Evolutionary conservation across 1,140 invertebrate species (phyloP).

Genomic region (Trypoxylus dichotomus): DNA sequence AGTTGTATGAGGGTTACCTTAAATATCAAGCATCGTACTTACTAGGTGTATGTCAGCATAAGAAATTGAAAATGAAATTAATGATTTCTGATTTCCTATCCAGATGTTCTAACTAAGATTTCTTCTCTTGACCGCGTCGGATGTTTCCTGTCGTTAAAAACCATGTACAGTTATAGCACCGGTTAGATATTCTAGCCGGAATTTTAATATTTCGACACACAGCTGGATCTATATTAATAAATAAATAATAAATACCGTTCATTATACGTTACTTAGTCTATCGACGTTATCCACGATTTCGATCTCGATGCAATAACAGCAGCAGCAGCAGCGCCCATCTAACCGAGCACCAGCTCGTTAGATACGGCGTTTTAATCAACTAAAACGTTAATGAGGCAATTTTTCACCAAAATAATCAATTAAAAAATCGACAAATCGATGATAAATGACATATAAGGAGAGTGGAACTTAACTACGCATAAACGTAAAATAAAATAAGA

Average conservation of each 20-base stretch:
- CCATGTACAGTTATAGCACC: neutral
- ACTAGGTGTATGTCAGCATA: neutral
- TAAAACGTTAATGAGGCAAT: constrained; percentile 11
- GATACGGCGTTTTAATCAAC: neutral
- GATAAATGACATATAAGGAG: neutral
- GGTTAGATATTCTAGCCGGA: neutral
- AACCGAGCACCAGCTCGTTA: neutral
- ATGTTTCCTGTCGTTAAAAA: neutral
- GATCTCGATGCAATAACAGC: neutral
- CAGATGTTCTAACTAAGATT: neutral
- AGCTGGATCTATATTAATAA: neutral
- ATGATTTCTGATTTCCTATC: neutral
- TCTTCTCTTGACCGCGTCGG: neutral
- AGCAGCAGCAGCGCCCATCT: neutral
- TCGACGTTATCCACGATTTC: neutral
- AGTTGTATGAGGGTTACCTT: too few species aligned
- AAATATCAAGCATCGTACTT: neutral
- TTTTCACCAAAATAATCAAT: constrained; percentile 20
- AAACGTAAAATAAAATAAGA: neutral
- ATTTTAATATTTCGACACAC: neutral
- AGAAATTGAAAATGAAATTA: constrained; percentile 1
- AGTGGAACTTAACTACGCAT: neutral
- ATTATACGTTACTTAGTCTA: neutral
- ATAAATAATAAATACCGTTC: neutral
- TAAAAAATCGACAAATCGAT: constrained; percentile 12